These are phyloP conservation scores for Helicolenus hilgendorfi DNA, from an alignment of 2,797 vertebrate genomes.

Conservation along the genomic window DNA sequence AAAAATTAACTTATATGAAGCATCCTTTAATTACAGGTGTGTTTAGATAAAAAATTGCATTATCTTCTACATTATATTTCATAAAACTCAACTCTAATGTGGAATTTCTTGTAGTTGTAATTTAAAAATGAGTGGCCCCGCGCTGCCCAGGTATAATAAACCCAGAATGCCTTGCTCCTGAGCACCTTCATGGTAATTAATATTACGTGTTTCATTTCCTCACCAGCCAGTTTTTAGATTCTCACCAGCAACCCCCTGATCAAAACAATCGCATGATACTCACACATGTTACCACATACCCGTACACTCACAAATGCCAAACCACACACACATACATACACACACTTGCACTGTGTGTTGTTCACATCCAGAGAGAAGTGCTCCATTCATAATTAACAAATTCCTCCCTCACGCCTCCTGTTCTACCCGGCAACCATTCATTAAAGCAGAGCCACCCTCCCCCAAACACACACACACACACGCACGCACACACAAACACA, in stretches of 20 bases:
- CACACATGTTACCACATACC: slow-evolving; percentile 18
- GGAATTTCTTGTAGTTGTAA: background rate
- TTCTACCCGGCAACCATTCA: slow-evolving; percentile 90
- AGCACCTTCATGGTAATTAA: background rate
- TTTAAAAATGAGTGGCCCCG: background rate
- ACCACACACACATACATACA: slow-evolving; percentile 36
- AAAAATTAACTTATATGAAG: background rate
- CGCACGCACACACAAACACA: slow-evolving; percentile 29
- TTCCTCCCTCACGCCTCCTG: slow-evolving; percentile 84
- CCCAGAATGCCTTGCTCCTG: slow-evolving; percentile 10
- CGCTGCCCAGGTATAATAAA: background rate
- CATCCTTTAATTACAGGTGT: background rate
- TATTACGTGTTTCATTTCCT: background rate
- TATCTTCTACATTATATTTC: background rate
- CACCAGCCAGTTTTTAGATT: background rate
- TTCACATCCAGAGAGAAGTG: slow-evolving; percentile 74
- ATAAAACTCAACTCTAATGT: background rate
- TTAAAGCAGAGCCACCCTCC: slow-evolving; percentile 70
- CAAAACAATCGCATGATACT: slow-evolving; percentile 1
- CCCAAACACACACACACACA: slow-evolving; percentile 56
- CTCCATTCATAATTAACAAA: slow-evolving; percentile 92
- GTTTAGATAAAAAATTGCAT: background rate
- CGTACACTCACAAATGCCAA: slow-evolving; percentile 23
- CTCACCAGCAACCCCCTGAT: background rate
- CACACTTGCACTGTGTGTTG: slow-evolving; percentile 28